Conservation (phyloP, 1,140 invertebrate species). For the Bombus picipes region DNA sequence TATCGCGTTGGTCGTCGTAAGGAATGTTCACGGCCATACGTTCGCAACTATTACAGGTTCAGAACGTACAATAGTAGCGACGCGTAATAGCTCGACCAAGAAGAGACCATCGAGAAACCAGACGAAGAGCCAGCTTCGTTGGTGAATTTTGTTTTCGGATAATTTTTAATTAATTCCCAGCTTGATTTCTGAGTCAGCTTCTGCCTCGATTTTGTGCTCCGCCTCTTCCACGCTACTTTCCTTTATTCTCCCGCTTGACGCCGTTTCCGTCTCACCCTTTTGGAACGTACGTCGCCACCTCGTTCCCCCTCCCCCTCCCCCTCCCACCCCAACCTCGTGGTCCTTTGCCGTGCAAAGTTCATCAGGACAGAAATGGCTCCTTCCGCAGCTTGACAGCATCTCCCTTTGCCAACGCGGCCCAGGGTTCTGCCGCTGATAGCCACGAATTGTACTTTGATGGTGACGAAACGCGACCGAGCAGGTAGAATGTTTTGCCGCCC, state of each 20-base stretch:
- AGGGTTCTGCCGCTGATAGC: conserved; percentile 37
- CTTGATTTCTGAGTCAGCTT: not conserved
- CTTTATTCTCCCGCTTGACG: conserved; percentile 16
- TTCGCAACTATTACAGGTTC: not conserved
- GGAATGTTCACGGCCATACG: not conserved
- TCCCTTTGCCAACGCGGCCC: conserved; percentile 5
- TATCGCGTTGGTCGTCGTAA: conserved; percentile 26
- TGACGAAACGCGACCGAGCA: conserved; percentile 54
- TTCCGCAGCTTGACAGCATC: conserved; percentile 41
- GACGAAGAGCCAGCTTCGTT: conserved; percentile 45
- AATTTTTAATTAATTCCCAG: conserved; percentile 67
- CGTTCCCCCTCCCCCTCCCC: not conserved
- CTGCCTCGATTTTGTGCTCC: not conserved
- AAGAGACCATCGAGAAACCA: not conserved
- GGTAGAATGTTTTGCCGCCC: conserved; percentile 38
- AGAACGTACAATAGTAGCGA: not conserved
- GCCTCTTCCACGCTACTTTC: conserved; percentile 3
- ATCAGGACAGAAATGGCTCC: conserved; percentile 50
- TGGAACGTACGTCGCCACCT: not conserved
- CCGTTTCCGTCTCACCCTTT: conserved; percentile 30
- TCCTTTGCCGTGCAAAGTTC: conserved; percentile 30
- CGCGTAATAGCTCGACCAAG: not conserved
- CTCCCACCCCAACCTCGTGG: not conserved
- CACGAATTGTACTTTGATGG: conserved; percentile 56
- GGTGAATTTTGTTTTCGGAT: conserved; percentile 66